A percentile compares a stretch with the other conserved stretches of the same genome.
These are phyloP conservation scores for Chanos chanos DNA, from an alignment of 2,797 vertebrate genomes.

Conservation along the genomic window DNA sequence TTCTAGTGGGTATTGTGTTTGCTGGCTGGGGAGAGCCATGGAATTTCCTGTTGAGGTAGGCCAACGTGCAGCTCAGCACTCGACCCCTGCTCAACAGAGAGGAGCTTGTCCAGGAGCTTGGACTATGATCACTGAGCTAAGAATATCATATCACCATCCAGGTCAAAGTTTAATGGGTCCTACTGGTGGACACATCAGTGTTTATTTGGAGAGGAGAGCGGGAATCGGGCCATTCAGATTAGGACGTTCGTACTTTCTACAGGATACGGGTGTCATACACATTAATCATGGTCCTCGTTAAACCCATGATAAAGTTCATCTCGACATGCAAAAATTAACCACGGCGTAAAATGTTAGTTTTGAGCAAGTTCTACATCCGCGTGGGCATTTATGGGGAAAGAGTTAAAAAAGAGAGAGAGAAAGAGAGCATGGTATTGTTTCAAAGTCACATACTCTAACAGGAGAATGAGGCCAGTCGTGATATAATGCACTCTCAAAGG, in stretches of 20 bases:
- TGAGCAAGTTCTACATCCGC: no score
- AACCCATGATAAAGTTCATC: no score
- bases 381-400: background rate
- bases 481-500: conserved; percentile 72
- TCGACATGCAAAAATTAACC: no score
- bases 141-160: conserved; percentile 54
- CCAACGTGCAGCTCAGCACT: conserved; percentile 66
- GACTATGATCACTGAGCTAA: conserved; percentile 46
- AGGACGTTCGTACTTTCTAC: conserved; percentile 32
- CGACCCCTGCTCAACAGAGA: conserved; percentile 31
- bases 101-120: conserved; percentile 45
- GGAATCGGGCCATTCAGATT: conserved; percentile 35
- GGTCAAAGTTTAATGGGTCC: conserved; percentile 57
- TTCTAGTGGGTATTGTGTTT: conserved; percentile 53
- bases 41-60: conserved; percentile 64
- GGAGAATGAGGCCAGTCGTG: conserved; percentile 67
- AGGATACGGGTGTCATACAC: conserved; percentile 40
- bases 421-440: conserved; percentile 11
- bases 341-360: no score
- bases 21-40: conserved; percentile 51
- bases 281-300: conserved; percentile 42
- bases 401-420: conserved; percentile 22
- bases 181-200: conserved; percentile 43
- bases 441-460: conserved; percentile 68
- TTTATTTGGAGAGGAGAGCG: conserved; percentile 53